Conservation (phyloP, 2,888 invertebrate genomes). For the Synanthedon tipuliformis region DNA sequence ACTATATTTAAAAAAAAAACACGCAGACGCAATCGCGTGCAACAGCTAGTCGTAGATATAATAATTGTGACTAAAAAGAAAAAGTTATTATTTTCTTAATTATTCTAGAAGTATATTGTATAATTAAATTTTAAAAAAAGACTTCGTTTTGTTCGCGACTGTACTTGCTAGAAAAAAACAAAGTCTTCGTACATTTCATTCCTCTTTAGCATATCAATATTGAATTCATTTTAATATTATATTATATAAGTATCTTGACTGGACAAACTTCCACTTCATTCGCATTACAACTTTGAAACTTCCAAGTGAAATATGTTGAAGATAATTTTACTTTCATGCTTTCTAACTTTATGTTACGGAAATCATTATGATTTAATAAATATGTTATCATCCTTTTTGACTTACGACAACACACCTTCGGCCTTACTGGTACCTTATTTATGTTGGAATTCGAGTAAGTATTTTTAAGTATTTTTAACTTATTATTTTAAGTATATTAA, state of each 20-base stretch:
- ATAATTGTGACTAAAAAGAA: too few species aligned
- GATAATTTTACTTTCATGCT: background rate
- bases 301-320: background rate
- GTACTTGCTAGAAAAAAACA: background rate
- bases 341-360: background rate
- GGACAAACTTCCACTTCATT: background rate
- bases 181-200: background rate
- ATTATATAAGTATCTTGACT: background rate
- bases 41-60: too few species aligned
- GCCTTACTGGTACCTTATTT: slow-evolving; percentile 31
- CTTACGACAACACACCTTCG: slow-evolving; percentile 27
- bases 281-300: background rate
- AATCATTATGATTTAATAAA: slow-evolving; percentile 2
- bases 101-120: too few species aligned
- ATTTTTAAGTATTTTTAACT: slow-evolving; percentile 21
- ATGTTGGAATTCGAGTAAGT: slow-evolving; percentile 48
- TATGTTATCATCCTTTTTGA: slow-evolving; percentile 28
- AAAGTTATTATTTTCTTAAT: too few species aligned
- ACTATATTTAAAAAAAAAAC: too few species aligned
- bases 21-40: too few species aligned
- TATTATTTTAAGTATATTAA: too few species aligned
- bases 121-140: too few species aligned
- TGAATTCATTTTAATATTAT: background rate
- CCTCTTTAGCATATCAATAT: background rate
- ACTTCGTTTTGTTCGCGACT: background rate